These are phyloP conservation scores for Pocillopora grandis DNA, from an alignment of 92 coral and sea anemone genomes.

Conservation along the genomic window DNA sequence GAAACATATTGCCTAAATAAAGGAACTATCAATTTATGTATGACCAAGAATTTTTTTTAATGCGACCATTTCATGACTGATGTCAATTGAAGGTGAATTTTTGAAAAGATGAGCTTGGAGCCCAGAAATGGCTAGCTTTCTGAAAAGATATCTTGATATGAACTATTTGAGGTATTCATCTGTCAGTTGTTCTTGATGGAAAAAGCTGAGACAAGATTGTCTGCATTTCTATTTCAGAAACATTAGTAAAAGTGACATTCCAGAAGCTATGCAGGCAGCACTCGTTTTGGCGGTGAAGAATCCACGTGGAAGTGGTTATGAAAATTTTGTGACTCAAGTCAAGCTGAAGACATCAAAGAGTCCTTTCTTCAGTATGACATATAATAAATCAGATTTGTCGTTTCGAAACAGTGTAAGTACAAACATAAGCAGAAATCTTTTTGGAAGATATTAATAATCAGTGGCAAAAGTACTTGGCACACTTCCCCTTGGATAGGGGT, in stretches of 20 bases:
- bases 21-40: no score
- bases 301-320: conserved; percentile 45
- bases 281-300: conserved; percentile 52
- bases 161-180: no score
- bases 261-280: conserved; percentile 62
- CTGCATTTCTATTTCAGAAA: not conserved
- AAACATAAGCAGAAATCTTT: conserved; percentile 2
- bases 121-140: no score
- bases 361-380: conserved; percentile 60
- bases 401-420: not conserved
- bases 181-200: no score
- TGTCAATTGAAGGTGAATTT: no score
- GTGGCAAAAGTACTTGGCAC: no score
- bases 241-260: not conserved
- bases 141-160: no score
- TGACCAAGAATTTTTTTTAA: no score
- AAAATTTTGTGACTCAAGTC: conserved; percentile 38
- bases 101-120: no score
- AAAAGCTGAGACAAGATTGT: not conserved
- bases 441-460: not conserved
- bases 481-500: no score
- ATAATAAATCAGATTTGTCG: not conserved
- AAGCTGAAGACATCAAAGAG: conserved; percentile 42
- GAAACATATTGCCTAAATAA: no score
- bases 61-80: no score